These are phyloP conservation scores for Ochlodes sylvanus DNA, from an alignment of 2,888 invertebrate species.

Conservation along the genomic window DNA sequence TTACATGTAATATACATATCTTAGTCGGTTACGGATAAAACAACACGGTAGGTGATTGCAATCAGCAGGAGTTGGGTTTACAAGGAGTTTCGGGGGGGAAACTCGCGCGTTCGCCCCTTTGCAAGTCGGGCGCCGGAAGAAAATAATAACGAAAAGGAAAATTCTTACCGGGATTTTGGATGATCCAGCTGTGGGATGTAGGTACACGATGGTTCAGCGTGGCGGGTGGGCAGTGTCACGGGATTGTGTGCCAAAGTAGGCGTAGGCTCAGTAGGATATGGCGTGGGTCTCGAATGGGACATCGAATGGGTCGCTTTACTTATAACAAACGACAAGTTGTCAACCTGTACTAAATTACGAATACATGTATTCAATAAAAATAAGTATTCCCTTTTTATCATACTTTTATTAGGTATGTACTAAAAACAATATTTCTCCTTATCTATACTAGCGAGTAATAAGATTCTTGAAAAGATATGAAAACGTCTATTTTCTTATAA, in stretches of 20 bases:
- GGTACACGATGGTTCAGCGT: slow-evolving; percentile 78
- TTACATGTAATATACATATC: background rate
- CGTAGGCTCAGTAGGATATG: slow-evolving; percentile 64
- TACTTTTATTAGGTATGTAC: slow-evolving; percentile 78
- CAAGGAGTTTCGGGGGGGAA: slow-evolving; percentile 6
- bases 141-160: slow-evolving; percentile 79
- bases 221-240: slow-evolving; percentile 78
- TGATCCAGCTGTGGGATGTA: slow-evolving; percentile 82
- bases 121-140: slow-evolving; percentile 44
- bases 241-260: slow-evolving; percentile 77
- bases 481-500: slow-evolving; percentile 74
- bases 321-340: slow-evolving; percentile 36
- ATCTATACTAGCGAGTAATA: slow-evolving; percentile 81
- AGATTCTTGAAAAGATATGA: slow-evolving; percentile 75
- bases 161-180: slow-evolving; percentile 82
- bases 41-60: slow-evolving; percentile 13
- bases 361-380: slow-evolving; percentile 47
- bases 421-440: slow-evolving; percentile 81
- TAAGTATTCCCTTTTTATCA: slow-evolving; percentile 59
- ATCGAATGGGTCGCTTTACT: slow-evolving; percentile 59
- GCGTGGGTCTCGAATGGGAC: slow-evolving; percentile 81
- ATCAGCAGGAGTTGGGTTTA: slow-evolving; percentile 22
- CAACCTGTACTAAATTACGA: slow-evolving; percentile 42
- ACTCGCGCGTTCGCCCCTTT: background rate
- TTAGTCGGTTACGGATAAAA: background rate